Conservation (phyloP, 2,113 vertebrate species). For the Cichladusa arquata region DNA sequence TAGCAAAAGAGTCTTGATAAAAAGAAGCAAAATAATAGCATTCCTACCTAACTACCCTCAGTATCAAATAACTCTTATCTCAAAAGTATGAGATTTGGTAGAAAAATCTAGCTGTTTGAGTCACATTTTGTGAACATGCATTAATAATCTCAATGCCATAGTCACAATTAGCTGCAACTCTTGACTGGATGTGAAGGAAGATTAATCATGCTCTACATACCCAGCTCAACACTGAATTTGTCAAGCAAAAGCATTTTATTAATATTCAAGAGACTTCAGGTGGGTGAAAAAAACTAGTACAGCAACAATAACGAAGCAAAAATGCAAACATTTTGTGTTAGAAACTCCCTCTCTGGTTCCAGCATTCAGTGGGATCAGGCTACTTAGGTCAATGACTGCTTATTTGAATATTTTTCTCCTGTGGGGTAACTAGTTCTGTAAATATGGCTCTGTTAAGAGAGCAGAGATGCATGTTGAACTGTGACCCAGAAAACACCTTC, state of each 20-base stretch:
- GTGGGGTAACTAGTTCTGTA: background rate
- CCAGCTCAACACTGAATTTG: background rate
- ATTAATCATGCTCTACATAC: background rate
- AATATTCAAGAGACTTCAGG: background rate
- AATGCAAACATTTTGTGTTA: background rate
- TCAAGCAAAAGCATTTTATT: background rate
- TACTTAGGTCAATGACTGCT: background rate
- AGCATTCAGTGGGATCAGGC: background rate
- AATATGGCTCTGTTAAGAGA: background rate
- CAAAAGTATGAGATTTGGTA: background rate
- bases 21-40: background rate
- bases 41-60: background rate
- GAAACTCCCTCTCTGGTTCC: background rate
- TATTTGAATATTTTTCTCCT: background rate
- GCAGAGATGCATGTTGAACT: background rate
- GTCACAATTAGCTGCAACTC: background rate
- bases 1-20: background rate
- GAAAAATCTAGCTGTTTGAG: background rate
- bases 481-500: background rate
- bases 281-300: background rate
- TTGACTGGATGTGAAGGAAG: background rate
- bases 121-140: background rate
- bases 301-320: background rate
- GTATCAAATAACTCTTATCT: background rate
- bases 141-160: background rate